A percentile compares a stretch with the other conserved stretches of the same genome.
Evolutionary conservation across 2,113 vertebrate genomes (phyloP).

Genomic region (Rutilus rutilus): DNA sequence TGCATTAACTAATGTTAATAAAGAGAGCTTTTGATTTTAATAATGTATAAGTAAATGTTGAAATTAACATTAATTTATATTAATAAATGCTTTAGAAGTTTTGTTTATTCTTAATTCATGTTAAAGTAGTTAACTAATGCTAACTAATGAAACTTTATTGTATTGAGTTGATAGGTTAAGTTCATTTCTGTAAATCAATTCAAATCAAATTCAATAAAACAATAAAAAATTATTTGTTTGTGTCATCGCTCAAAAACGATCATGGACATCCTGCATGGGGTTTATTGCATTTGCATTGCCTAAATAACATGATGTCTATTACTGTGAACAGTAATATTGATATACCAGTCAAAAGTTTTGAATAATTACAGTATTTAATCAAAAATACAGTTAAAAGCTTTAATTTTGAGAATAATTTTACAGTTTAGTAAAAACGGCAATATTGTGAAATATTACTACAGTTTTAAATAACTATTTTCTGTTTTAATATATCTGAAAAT

Average conservation of each 20-base stretch:
- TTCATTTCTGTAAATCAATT: background rate
- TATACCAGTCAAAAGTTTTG: background rate
- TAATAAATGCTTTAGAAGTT: too few species aligned
- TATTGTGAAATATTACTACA: background rate
- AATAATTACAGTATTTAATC: too few species aligned
- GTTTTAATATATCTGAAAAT: background rate
- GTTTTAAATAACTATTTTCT: background rate
- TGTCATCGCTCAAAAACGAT: background rate
- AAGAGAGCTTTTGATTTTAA: too few species aligned
- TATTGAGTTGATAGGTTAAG: background rate
- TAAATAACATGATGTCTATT: background rate
- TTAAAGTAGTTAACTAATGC: too few species aligned
- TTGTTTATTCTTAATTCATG: too few species aligned
- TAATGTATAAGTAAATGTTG: too few species aligned
- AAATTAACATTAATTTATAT: too few species aligned
- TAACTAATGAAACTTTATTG: too few species aligned
- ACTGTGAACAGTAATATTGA: background rate
- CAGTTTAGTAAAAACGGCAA: background rate
- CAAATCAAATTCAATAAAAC: background rate
- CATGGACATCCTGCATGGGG: background rate
- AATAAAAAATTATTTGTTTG: background rate
- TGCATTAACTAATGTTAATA: too few species aligned
- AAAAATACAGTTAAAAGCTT: too few species aligned
- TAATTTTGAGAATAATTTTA: too few species aligned
- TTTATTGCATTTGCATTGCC: background rate